Conservation (phyloP, 2,113 vertebrate genomes). For the Genyomyrus donnyi region DNA sequence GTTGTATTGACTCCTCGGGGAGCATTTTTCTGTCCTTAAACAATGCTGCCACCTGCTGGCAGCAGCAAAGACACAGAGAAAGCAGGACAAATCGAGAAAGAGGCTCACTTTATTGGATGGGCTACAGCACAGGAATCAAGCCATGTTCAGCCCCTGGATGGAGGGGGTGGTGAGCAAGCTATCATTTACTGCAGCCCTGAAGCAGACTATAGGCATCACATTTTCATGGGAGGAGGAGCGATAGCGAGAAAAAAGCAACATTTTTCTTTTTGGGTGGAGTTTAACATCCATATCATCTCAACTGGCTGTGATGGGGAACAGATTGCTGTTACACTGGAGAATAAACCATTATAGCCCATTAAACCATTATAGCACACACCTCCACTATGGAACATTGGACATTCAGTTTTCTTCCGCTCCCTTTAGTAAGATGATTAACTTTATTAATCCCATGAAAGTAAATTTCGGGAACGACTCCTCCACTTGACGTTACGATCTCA, state of each 20-base stretch:
- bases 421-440: neutral
- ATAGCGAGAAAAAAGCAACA: neutral
- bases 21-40: neutral
- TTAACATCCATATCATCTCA: neutral
- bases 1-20: neutral
- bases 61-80: neutral
- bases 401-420: neutral
- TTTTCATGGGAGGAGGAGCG: neutral
- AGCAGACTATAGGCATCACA: neutral
- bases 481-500: slow-evolving; percentile 50
- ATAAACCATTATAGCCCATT: slow-evolving; percentile 5
- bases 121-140: slow-evolving; percentile 51
- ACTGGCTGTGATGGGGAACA: neutral
- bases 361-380: neutral
- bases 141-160: slow-evolving; percentile 43
- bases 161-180: slow-evolving; percentile 55
- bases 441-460: neutral
- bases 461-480: neutral
- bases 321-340: neutral
- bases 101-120: neutral
- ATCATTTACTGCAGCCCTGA: slow-evolving; percentile 50
- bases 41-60: neutral
- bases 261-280: neutral
- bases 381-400: slow-evolving; percentile 19
- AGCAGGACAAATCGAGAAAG: neutral